Conservation (phyloP, 2,797 vertebrate species). For the Chloroceryle inda region DNA sequence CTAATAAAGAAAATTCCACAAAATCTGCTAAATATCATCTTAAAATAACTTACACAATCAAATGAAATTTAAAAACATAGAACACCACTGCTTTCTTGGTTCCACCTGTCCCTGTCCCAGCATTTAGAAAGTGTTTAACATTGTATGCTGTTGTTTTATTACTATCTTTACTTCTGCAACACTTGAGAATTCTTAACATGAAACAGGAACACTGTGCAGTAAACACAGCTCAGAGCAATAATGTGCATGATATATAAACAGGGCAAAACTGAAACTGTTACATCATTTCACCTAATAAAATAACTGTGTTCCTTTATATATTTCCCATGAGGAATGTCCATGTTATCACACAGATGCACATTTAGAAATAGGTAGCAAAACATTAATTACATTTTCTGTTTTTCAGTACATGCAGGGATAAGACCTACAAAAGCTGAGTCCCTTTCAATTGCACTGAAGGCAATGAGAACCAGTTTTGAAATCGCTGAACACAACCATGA, state of each 20-base stretch:
- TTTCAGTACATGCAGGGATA: background rate
- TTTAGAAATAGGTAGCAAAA: background rate
- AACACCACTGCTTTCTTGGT: background rate
- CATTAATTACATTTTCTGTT: background rate
- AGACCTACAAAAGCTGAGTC: background rate
- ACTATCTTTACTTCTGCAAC: background rate
- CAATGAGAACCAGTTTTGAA: background rate
- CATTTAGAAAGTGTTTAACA: background rate
- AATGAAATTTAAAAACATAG: background rate
- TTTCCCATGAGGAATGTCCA: background rate
- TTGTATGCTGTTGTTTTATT: background rate
- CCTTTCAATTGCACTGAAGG: background rate
- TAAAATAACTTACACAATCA: background rate
- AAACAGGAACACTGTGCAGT: background rate
- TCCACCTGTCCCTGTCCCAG: background rate
- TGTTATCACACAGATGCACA: background rate
- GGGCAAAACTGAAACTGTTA: background rate
- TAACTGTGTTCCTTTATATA: background rate
- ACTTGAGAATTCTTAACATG: background rate
- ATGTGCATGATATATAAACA: background rate
- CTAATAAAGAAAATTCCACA: background rate
- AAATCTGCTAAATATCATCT: background rate
- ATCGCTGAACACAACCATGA: background rate
- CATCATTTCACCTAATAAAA: background rate
- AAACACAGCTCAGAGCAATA: background rate